Conservation (phyloP, 2,888 invertebrate species). For the Epistrophe eligans region DNA sequence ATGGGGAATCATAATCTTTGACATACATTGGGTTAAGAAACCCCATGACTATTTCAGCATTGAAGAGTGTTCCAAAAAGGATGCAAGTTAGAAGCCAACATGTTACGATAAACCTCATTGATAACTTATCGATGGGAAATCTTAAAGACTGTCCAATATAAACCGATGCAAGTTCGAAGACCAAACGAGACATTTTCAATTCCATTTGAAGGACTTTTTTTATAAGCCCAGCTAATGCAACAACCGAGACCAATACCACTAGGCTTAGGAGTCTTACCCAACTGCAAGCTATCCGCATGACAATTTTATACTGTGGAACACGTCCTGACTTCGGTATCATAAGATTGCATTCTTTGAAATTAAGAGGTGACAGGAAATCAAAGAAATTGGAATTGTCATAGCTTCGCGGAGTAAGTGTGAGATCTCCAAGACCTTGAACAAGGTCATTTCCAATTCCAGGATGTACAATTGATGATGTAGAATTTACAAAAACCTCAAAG, state of each 20-base stretch:
- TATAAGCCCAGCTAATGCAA: conserved; percentile 9
- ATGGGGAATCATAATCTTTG: conserved; percentile 48
- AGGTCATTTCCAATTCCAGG: conserved; percentile 60
- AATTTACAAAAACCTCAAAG: conserved; percentile 49
- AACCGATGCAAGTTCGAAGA: conserved; percentile 44
- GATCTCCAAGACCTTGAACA: conserved; percentile 18
- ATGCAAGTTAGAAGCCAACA: conserved; percentile 61
- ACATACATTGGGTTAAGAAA: conserved; percentile 43
- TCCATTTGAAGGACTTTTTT: conserved; percentile 29
- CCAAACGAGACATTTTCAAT: conserved; percentile 28
- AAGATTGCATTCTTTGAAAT: conserved; percentile 45
- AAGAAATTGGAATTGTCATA: conserved; percentile 53
- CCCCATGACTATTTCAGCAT: conserved; percentile 61
- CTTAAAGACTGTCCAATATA: conserved; percentile 54
- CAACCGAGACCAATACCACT: background rate
- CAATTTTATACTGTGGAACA: conserved; percentile 52
- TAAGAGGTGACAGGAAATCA: conserved; percentile 43
- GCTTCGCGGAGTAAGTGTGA: conserved; percentile 22
- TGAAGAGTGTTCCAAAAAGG: conserved; percentile 49
- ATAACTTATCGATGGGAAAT: conserved; percentile 23
- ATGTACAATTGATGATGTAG: conserved; percentile 35
- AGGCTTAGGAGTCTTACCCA: conserved; percentile 42
- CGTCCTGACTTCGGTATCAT: conserved; percentile 55
- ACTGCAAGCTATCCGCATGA: conserved; percentile 38
- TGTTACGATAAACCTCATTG: conserved; percentile 41